These are phyloP conservation scores for Apodemus sylvaticus DNA, from an alignment of 2,113 vertebrate genomes.

Conservation along the genomic window DNA sequence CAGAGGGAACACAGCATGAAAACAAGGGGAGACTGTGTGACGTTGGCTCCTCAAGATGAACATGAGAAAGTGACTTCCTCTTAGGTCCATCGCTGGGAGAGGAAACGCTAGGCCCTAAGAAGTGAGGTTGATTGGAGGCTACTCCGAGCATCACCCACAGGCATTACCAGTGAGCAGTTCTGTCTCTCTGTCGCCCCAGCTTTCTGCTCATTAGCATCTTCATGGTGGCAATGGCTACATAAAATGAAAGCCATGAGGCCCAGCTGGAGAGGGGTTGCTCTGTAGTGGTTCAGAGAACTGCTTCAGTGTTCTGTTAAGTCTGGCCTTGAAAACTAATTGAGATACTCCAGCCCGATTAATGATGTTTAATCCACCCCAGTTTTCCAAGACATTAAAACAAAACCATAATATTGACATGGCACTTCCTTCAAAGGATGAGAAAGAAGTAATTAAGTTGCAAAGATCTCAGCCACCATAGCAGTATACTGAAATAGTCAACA, in stretches of 20 bases:
- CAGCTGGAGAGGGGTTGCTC: background rate
- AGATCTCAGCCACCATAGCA: background rate
- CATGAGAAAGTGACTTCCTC: background rate
- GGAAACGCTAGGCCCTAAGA: background rate
- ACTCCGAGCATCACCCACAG: background rate
- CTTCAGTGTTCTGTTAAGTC: background rate
- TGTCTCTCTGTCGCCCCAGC: background rate
- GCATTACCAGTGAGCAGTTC: background rate
- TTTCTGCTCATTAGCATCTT: background rate
- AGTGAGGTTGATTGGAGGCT: background rate
- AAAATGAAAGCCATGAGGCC: background rate
- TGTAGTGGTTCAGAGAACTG: background rate
- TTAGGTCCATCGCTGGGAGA: background rate
- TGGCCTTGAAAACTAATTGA: background rate
- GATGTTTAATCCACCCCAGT: background rate
- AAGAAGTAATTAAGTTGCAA: background rate
- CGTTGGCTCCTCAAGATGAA: background rate
- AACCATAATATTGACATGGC: background rate
- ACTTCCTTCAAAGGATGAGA: background rate
- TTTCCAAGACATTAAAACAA: conserved; percentile 18
- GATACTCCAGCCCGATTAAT: background rate
- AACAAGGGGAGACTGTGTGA: background rate
- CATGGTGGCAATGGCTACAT: background rate
- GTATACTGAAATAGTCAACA: background rate
- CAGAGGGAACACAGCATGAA: background rate